Base-by-base conservation (phyloP, 2,113 vertebrate genomes). In the human (Homo sapiens) region DNA sequence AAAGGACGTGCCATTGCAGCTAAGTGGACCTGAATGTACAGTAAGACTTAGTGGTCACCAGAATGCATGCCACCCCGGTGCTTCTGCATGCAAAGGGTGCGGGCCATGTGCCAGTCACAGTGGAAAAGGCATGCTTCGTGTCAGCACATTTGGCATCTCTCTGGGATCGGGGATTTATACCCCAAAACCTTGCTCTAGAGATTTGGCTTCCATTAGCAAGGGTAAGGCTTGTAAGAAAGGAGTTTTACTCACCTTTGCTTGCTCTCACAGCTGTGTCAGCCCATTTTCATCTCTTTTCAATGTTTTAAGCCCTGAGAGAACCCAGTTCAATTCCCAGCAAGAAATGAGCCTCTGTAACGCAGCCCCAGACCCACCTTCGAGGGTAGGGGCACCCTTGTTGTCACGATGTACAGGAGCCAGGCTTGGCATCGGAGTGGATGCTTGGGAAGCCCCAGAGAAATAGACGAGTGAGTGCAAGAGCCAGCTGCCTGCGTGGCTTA, bases 21-120 rank as follows among this genome's bases (percentile, higher is more conserved):
- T 84, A 66, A 66, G 14, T n/a, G 4, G 50, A 22, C 78, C 55
- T 1, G 8, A n/a, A 17, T 52, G 45, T 73, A 40, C 7, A 20
- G 8, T 84, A 5, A n/a, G 18, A 20, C 23, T 16, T 32, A 11
- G 8, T 2, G 1, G 22, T 43, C 43, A 20, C n/a, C 27, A 16
- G 12, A 50, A 55, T 12, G 7, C 50, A 64, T 57, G 7, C 5
- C 20, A 6, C 9, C 14, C 45, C 32, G 5, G 11, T 8, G 30
- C 22, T 17, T 2, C 23, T 30, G 68, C 45, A 40, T 2, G 20
- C 16, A 5, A 1, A 12, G 40, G 23, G 38, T 6, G 0, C 27
- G 5, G 1, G 2, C 30, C 8, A 4, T 5, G 32, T 8, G 64
- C 27, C 0, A 0, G 32, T 61, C 79, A 20, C 0, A 2, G 89